Evolutionary conservation across 2,113 vertebrate genomes (phyloP).

Genomic region (Forbesichthys papilliferus): DNA sequence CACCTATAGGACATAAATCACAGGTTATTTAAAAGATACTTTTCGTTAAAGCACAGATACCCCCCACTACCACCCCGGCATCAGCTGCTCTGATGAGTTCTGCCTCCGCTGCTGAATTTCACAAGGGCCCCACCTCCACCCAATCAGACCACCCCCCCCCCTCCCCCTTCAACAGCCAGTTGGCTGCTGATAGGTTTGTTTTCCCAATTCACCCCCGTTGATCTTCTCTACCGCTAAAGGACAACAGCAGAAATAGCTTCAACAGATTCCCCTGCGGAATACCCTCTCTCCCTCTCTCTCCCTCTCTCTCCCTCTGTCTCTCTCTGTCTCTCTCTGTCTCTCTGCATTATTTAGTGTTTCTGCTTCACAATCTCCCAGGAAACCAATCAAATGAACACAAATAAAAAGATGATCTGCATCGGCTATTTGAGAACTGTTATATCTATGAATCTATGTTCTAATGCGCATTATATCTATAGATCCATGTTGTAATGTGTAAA

Average conservation of each 20-base stretch:
- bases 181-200: neutral
- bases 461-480: no score
- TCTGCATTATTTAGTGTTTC: constrained; percentile 38
- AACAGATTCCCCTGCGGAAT: neutral
- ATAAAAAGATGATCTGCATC: constrained; percentile 12
- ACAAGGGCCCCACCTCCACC: constrained; percentile 39
- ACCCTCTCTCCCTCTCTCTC: neutral
- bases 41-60: no score
- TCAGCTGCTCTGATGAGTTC: constrained; percentile 40
- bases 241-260: neutral
- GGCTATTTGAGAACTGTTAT: neutral
- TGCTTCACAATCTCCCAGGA: constrained; percentile 11
- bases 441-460: no score
- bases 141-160: neutral
- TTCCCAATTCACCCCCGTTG: neutral
- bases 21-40: no score
- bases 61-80: neutral
- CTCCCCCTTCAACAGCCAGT: neutral
- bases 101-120: constrained; percentile 17
- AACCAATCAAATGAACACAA: constrained; percentile 33
- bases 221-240: constrained; percentile 1
- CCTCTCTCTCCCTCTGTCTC: neutral
- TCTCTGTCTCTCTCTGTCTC: neutral
- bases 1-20: no score
- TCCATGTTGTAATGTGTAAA: no score